Percentiles rank a stretch among this genome's conserved stretches.
phyloP scores from a whole-genome alignment of 2,797 vertebrate genomes.

The Pelobates cultripes region DNA sequence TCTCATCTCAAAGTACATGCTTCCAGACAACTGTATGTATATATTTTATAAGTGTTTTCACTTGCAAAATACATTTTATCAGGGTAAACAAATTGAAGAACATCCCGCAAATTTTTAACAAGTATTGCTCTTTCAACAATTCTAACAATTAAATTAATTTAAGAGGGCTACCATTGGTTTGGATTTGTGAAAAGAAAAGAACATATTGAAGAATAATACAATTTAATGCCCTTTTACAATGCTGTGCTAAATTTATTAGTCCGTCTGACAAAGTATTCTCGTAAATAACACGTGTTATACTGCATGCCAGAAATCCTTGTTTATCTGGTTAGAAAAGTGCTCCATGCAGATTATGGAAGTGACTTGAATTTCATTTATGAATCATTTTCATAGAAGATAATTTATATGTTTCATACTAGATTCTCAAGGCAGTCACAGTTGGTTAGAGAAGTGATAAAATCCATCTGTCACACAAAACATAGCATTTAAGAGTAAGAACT shows the following conservation, averaged over 20 bases:
- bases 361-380: slow-evolving; percentile 16
- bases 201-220: neutral
- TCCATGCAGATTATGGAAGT: slow-evolving; percentile 30
- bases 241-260: slow-evolving; percentile 9
- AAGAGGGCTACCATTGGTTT: too few species aligned
- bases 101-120: too few species aligned
- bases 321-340: slow-evolving; percentile 32
- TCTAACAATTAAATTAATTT: too few species aligned
- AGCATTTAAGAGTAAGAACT: neutral
- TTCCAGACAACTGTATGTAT: too few species aligned
- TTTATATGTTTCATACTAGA: slow-evolving; percentile 26
- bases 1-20: too few species aligned
- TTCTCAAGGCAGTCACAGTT: slow-evolving; percentile 25
- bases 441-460: slow-evolving; percentile 9
- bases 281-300: slow-evolving; percentile 29
- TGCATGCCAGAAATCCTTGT: slow-evolving; percentile 29
- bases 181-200: too few species aligned
- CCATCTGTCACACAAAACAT: neutral
- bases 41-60: too few species aligned
- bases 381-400: slow-evolving; percentile 29
- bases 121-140: too few species aligned
- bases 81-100: too few species aligned
- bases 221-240: slow-evolving; percentile 2
- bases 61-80: too few species aligned
- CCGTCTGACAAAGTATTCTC: neutral